These are phyloP conservation scores for Globicephala melas DNA, from an alignment of 2,113 vertebrate species.

Conservation along the genomic window DNA sequence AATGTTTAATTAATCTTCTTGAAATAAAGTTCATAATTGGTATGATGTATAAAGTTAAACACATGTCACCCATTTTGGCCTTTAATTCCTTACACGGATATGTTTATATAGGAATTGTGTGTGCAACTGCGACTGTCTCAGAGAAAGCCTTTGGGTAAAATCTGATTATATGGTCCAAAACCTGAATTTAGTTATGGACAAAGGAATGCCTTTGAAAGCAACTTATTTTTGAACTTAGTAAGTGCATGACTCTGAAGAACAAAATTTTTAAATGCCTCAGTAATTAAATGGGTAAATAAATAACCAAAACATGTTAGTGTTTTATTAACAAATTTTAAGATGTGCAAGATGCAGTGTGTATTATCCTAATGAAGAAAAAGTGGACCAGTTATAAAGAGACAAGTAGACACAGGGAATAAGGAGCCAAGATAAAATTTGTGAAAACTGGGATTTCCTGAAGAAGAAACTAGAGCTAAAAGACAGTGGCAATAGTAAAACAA, in stretches of 20 bases:
- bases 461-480: neutral
- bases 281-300: neutral
- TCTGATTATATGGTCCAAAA: neutral
- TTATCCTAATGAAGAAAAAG: neutral
- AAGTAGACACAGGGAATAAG: neutral
- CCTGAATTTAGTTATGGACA: neutral
- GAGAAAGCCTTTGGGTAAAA: neutral
- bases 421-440: neutral
- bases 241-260: neutral
- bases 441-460: neutral
- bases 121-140: neutral
- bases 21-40: slow-evolving; percentile 35
- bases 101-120: neutral
- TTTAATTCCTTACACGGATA: slow-evolving; percentile 16
- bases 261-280: neutral
- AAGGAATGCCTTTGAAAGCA: neutral
- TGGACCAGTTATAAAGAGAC: neutral
- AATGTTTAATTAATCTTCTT: slow-evolving; percentile 32
- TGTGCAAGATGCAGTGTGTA: neutral
- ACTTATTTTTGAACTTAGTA: neutral
- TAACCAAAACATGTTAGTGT: neutral
- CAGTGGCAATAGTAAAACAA: neutral
- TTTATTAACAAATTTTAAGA: neutral
- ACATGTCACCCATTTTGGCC: neutral
- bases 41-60: slow-evolving; percentile 30